phyloP scores from a whole-genome alignment of 2,797 vertebrate genomes.

The Pogonophryne albipinna region DNA sequence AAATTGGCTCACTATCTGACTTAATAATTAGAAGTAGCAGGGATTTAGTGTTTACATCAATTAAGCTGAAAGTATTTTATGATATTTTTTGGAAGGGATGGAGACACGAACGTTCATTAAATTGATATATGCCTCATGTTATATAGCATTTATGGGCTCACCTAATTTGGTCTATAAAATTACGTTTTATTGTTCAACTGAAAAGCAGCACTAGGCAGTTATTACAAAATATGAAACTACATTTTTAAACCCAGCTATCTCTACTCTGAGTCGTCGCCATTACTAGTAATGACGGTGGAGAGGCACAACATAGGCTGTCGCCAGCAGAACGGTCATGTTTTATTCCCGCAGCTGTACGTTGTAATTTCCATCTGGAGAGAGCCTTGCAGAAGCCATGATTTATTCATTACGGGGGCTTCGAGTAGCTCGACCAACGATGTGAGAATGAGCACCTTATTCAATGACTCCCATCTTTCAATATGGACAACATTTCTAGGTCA shows the following conservation, averaged over 20 bases:
- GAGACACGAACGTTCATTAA: slow-evolving; percentile 3
- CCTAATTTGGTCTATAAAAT: slow-evolving; percentile 15
- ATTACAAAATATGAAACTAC: slow-evolving; percentile 28
- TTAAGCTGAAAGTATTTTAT: slow-evolving; percentile 8
- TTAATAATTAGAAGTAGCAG: slow-evolving; percentile 21
- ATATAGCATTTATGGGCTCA: slow-evolving; percentile 3
- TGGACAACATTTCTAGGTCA: slow-evolving; percentile 79
- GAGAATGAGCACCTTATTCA: slow-evolving; percentile 80
- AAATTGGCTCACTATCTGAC: slow-evolving; percentile 30
- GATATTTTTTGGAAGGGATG: neutral
- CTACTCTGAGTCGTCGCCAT: slow-evolving; percentile 55
- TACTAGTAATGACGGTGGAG: slow-evolving; percentile 70
- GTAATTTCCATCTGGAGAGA: slow-evolving; percentile 80
- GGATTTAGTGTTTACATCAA: slow-evolving; percentile 14
- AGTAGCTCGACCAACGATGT: slow-evolving; percentile 75
- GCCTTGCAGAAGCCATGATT: slow-evolving; percentile 79
- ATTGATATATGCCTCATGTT: neutral
- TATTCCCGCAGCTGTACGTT: slow-evolving; percentile 79
- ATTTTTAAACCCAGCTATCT: slow-evolving; percentile 39
- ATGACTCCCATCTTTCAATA: slow-evolving; percentile 81
- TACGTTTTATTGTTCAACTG: slow-evolving; percentile 26
- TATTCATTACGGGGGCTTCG: slow-evolving; percentile 79
- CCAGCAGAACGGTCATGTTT: slow-evolving; percentile 76
- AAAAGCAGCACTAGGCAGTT: slow-evolving; percentile 21
- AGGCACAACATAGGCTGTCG: slow-evolving; percentile 68